Percentiles rank a stretch among this genome's conserved stretches.
Conservation (phyloP, 2,797 vertebrate genomes). For the Sphenopsis melanotis region DNA sequence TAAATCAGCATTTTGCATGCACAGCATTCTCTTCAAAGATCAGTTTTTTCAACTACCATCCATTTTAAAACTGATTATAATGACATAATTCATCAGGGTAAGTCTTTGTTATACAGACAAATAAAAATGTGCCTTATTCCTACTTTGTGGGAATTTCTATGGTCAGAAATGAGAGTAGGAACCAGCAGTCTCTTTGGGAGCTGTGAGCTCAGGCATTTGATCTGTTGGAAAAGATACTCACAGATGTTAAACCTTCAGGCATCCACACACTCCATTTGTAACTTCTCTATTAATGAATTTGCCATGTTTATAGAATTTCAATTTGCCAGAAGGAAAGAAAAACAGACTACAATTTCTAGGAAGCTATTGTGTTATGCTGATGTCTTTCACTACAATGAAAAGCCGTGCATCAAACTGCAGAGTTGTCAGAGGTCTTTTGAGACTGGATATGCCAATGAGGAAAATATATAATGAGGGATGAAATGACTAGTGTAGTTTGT, state of each 20-base stretch:
- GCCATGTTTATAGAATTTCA: background rate
- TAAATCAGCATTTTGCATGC: background rate
- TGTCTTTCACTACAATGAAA: background rate
- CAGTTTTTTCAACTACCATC: background rate
- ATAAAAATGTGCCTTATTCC: background rate
- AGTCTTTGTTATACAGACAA: background rate
- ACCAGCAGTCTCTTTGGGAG: background rate
- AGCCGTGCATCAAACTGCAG: background rate
- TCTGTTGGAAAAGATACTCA: background rate
- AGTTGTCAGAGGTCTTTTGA: background rate
- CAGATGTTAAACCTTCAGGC: background rate
- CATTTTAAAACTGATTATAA: background rate
- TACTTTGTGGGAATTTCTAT: background rate
- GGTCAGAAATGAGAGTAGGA: background rate
- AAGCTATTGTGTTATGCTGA: background rate
- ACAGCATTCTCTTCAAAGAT: background rate
- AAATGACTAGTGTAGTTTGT: background rate
- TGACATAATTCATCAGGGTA: background rate
- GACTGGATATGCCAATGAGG: background rate
- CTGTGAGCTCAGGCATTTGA: background rate
- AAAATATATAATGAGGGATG: background rate
- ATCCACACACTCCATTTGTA: background rate
- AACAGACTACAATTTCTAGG: background rate
- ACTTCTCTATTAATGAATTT: background rate
- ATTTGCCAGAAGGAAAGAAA: background rate